Evolutionary conservation across 2,888 invertebrate species (phyloP).

Genomic region (Subacronicta megacephala): DNA sequence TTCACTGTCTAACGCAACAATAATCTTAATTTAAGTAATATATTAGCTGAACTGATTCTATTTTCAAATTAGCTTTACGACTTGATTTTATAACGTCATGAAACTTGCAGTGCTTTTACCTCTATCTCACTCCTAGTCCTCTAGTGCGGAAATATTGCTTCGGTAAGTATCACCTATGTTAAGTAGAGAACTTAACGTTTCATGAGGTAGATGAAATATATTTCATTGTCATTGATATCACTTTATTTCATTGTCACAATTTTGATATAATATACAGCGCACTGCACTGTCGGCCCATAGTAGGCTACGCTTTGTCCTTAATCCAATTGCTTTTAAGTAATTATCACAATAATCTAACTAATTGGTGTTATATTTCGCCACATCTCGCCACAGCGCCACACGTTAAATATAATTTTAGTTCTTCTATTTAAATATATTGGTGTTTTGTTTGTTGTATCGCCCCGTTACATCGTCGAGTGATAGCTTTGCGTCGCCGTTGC

Average conservation of each 20-base stretch:
- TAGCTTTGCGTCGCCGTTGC: constrained; percentile 30
- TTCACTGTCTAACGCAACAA: constrained; percentile 1
- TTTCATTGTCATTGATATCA: constrained; percentile 42
- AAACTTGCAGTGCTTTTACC: constrained; percentile 1
- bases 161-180: constrained; percentile 40
- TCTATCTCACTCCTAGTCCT: constrained; percentile 8
- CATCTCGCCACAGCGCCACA: constrained; percentile 16
- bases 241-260: constrained; percentile 36
- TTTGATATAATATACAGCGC: constrained; percentile 21
- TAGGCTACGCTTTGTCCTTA: constrained; percentile 5
- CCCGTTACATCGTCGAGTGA: constrained; percentile 37
- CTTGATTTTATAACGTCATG: neutral
- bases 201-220: constrained; percentile 48
- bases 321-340: constrained; percentile 19
- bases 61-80: neutral
- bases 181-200: constrained; percentile 41
- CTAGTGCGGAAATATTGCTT: constrained; percentile 37
- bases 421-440: constrained; percentile 22
- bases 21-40: neutral
- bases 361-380: constrained; percentile 7
- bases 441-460: constrained; percentile 29
- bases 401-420: constrained; percentile 4
- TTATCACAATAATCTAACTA: constrained; percentile 17
- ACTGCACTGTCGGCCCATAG: neutral
- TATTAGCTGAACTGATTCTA: constrained; percentile 1